Conservation (phyloP, 2,888 invertebrate species). For the Ganaspis brasiliensis region DNA sequence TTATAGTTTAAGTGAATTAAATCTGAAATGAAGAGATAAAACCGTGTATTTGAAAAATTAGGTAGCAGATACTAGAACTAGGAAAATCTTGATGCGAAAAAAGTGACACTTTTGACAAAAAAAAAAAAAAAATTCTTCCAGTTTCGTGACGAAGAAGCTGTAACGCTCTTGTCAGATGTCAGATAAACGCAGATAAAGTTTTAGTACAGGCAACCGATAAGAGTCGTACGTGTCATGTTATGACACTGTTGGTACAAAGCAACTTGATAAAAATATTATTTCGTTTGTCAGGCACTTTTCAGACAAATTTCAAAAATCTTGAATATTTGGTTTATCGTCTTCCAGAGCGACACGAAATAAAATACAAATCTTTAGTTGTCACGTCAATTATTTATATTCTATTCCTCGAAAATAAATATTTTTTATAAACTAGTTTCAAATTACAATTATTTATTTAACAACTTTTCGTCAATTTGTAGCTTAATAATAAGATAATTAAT, state of each 20-base stretch:
- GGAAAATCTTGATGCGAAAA: slow-evolving; percentile 20
- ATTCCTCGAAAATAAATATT: too few relatives aligned
- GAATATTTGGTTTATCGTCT: slow-evolving; percentile 12
- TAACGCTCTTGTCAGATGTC: slow-evolving; percentile 71
- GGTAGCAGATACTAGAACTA: neutral
- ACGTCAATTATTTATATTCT: neutral
- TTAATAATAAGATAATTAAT: too few relatives aligned
- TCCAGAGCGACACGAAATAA: neutral
- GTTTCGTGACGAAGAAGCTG: slow-evolving; percentile 53
- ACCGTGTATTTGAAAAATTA: too few relatives aligned
- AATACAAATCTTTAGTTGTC: neutral
- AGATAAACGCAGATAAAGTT: slow-evolving; percentile 75
- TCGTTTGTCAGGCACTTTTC: slow-evolving; percentile 28
- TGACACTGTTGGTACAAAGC: slow-evolving; percentile 56
- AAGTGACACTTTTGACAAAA: neutral
- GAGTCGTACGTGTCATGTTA: slow-evolving; percentile 55
- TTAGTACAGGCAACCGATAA: slow-evolving; percentile 74
- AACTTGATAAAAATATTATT: slow-evolving; percentile 44
- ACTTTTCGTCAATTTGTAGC: too few relatives aligned
- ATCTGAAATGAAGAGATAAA: too few relatives aligned
- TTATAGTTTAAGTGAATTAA: too few relatives aligned
- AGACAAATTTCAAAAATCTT: slow-evolving; percentile 36
- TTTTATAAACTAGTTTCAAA: too few relatives aligned
- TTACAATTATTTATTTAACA: too few relatives aligned
- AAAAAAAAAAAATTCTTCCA: slow-evolving; percentile 21